These are phyloP conservation scores for Tachypleus tridentatus DNA, from an alignment of 1,140 invertebrate genomes.

Conservation along the genomic window DNA sequence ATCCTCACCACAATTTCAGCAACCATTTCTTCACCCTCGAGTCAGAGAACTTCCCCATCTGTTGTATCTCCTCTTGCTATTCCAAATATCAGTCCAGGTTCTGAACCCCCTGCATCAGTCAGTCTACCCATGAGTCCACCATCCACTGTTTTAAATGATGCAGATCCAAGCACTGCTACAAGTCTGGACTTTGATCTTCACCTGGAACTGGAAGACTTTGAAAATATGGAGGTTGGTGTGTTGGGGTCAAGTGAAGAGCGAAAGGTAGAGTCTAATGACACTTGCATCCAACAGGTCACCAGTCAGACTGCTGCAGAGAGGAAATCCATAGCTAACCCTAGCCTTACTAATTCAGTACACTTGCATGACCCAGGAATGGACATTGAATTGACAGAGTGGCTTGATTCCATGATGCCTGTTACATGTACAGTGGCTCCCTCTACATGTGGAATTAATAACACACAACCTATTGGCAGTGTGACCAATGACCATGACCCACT, in stretches of 20 bases:
- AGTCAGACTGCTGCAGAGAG: background rate
- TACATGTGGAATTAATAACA: background rate
- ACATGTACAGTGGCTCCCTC: background rate
- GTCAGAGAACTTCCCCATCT: background rate
- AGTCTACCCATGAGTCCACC: slow-evolving; percentile 9
- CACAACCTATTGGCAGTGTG: slow-evolving; percentile 1
- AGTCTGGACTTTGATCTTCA: slow-evolving; percentile 15
- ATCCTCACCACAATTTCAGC: background rate
- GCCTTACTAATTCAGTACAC: background rate
- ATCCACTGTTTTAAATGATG: slow-evolving; percentile 3
- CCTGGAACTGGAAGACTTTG: slow-evolving; percentile 13
- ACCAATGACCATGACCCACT: slow-evolving; percentile 10
- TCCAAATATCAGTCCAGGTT: background rate
- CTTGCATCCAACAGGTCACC: background rate
- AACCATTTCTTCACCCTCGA: background rate
- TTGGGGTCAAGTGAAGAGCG: background rate
- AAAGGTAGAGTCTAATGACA: background rate
- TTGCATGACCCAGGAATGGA: slow-evolving; percentile 7
- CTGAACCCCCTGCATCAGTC: too few relatives aligned
- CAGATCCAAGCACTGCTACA: background rate
- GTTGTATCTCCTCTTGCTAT: background rate
- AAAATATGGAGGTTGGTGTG: slow-evolving; percentile 13
- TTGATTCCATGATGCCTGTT: slow-evolving; percentile 6
- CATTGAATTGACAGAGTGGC: slow-evolving; percentile 12
- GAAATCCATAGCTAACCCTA: background rate